Evolutionary conservation across 2,888 invertebrate species (phyloP).

Genomic region (Steinernema carpocapsae): DNA sequence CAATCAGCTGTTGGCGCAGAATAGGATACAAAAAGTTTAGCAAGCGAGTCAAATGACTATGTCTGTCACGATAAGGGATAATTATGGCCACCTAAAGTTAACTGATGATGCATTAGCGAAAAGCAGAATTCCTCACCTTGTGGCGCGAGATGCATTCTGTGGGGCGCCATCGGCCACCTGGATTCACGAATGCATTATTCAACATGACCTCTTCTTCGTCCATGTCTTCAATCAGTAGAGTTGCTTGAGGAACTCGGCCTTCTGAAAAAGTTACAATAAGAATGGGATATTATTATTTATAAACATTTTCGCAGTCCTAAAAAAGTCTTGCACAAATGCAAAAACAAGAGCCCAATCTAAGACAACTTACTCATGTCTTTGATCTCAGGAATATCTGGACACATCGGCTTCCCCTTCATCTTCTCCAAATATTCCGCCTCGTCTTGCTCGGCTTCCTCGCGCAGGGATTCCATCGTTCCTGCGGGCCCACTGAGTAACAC

Average conservation of each 20-base stretch:
- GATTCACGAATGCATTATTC: constrained; percentile 58
- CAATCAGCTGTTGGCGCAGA: constrained; percentile 66
- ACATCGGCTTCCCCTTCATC: constrained; percentile 14
- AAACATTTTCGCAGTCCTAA: too few species aligned
- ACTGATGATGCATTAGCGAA: too few species aligned
- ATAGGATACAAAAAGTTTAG: constrained; percentile 69
- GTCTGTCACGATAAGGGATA: constrained; percentile 69
- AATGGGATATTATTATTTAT: too few species aligned
- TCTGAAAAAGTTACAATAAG: neutral
- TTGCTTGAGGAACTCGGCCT: constrained; percentile 56
- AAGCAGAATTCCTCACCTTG: too few species aligned
- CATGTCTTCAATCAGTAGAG: constrained; percentile 64
- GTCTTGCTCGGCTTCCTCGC: neutral
- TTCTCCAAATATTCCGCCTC: neutral
- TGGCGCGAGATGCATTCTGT: constrained; percentile 58
- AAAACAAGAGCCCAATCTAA: neutral
- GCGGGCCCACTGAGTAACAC: neutral
- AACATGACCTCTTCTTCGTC: constrained; percentile 54
- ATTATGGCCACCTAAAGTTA: constrained; percentile 67
- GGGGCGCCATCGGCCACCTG: constrained; percentile 68
- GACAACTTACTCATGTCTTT: constrained; percentile 19
- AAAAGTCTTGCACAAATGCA: too few species aligned
- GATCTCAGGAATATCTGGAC: constrained; percentile 10
- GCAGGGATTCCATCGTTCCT: neutral
- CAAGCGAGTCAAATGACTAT: constrained; percentile 66